phyloP scores from a whole-genome alignment of 1,140 invertebrate genomes.

The Drosophila nigrodunni region DNA sequence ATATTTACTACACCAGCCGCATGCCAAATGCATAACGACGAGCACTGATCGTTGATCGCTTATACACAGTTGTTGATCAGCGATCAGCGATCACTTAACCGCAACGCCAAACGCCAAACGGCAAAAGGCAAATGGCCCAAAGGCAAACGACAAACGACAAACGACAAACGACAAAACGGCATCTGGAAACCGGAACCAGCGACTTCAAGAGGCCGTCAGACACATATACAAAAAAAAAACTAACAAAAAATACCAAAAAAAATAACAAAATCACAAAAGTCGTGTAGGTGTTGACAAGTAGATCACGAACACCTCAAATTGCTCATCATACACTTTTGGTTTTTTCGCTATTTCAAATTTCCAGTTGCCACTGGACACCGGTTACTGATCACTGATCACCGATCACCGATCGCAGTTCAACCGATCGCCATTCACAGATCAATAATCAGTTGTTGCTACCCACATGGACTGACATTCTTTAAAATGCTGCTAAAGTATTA shows the following conservation, averaged over 20 bases:
- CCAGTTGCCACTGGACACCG: conserved; percentile 2
- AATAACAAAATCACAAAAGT: conserved; percentile 37
- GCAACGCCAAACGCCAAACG: conserved; percentile 30
- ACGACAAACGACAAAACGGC: conserved; percentile 22
- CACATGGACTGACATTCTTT: too few species aligned
- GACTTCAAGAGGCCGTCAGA: conserved; percentile 12
- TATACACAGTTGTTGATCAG: background rate
- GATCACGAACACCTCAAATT: conserved; percentile 68
- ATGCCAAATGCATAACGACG: conserved; percentile 52
- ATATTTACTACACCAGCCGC: conserved; percentile 19
- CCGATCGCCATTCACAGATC: conserved; percentile 8
- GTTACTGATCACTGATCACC: background rate
- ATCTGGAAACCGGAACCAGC: conserved; percentile 51
- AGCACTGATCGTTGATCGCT: conserved; percentile 11
- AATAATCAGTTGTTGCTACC: conserved; percentile 1
- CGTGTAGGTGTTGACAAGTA: conserved; percentile 79
- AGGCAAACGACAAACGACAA: conserved; percentile 17
- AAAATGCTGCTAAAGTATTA: too few species aligned
- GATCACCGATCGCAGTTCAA: background rate
- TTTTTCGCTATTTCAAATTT: background rate
- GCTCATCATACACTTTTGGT: conserved; percentile 32
- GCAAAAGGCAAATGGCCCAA: conserved; percentile 12
- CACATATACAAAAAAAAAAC: too few species aligned
- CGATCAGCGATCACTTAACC: conserved; percentile 42
- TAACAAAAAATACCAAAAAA: conserved; percentile 18